Evolutionary conservation across 2,797 vertebrate species (phyloP), one percentile per base, ranked within the genome.

Genomic region (Chaunax sp.): DNA sequence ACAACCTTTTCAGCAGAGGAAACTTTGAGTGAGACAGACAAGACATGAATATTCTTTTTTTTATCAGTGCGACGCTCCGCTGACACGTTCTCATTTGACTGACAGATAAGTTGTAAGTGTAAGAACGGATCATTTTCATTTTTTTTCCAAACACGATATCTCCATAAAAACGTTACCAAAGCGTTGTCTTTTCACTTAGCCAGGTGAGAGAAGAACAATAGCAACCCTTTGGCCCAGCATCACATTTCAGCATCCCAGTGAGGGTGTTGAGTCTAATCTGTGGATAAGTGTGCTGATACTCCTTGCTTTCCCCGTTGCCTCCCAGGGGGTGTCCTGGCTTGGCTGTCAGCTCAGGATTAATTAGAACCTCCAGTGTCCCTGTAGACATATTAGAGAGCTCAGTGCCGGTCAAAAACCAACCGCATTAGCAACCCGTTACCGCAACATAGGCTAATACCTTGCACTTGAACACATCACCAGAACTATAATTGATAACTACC

Each of bases 341-440:
- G 88, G 86, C 86, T 84, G 86, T 88, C 89, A 91, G 84, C 84
- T 85, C 87, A 91, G 89, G 93, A 93, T 94, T 93, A 93, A 94
- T 94, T 94, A 93, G 92, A 89, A 91, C 80, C 87, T 86, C 74
- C 72, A 1, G 53, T 11, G 78, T 93, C 92, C 92, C 92, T 55
- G 74, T 82, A 92, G 92, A 94, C 85, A 72, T 88, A 92, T 94
- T 93, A 93, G 90, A 76, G 88, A 92, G 90, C 91, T 92, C 86
- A 92, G 90, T 63, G 82, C 84, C 87, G 91, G 92, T 94, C 92
- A 93, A 93, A 93, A 83, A 86, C 86, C 87, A 84, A 79, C 64
- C 51, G 67, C 84, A 91, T 93, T 94, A 92, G 87, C 87, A 85
- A 73, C 77, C 81, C 76, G 81, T 86, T 89, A 87, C 89, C 72